These are phyloP conservation scores for Acanthurus leucopareius DNA, from an alignment of 2,797 vertebrate genomes.

Conservation along the genomic window DNA sequence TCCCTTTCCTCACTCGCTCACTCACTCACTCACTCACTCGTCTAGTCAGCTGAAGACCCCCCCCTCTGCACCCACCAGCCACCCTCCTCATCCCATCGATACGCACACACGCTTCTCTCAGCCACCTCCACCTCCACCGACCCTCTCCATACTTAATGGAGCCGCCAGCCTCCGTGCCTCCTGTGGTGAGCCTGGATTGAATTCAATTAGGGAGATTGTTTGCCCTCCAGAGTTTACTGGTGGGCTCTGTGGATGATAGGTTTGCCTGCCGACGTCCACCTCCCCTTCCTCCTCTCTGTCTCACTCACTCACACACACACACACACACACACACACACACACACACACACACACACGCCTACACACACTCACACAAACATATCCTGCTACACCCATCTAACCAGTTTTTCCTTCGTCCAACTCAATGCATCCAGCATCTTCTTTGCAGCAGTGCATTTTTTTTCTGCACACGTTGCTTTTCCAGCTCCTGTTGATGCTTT, in stretches of 20 bases:
- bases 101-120: conserved; percentile 1
- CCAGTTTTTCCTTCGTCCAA: conserved; percentile 29
- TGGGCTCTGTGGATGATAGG: conserved; percentile 68
- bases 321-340: conserved; percentile 9
- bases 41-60: conserved; percentile 43
- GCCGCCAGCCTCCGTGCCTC: conserved; percentile 64
- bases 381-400: conserved; percentile 26
- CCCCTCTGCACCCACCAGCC: background rate
- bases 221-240: conserved; percentile 75
- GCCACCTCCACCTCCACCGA: conserved; percentile 13
- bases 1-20: conserved; percentile 18
- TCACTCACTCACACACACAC: background rate
- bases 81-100: conserved; percentile 6
- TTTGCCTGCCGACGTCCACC: conserved; percentile 44
- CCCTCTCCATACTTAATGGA: conserved; percentile 57
- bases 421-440: conserved; percentile 24
- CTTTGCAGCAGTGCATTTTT: conserved; percentile 31
- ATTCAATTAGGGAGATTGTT: conserved; percentile 85
- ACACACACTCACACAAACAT: conserved; percentile 28
- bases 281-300: background rate
- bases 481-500: conserved; percentile 20
- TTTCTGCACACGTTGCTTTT: conserved; percentile 12
- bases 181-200: conserved; percentile 72
- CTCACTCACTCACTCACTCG: conserved; percentile 7
- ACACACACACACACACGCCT: conserved; percentile 6